A percentile compares a stretch with the other conserved stretches of the same genome.
phyloP scores from a whole-genome alignment of 1,140 invertebrate genomes.

The Venturia canescens region DNA sequence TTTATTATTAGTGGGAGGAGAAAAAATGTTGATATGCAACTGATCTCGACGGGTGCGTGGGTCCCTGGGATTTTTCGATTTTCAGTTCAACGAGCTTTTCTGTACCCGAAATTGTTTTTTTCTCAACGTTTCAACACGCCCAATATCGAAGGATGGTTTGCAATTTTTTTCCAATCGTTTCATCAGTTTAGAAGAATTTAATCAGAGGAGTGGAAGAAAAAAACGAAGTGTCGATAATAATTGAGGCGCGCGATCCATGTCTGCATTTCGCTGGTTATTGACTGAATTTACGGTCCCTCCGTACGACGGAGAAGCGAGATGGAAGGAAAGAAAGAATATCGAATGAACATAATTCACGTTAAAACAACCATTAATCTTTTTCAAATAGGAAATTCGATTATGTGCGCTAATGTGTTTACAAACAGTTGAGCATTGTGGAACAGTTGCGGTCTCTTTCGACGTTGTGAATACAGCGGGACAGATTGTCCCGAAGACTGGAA shows the following conservation, averaged over 20 bases:
- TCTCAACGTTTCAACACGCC: too few relatives aligned
- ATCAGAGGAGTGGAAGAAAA: neutral
- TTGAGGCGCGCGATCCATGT: neutral
- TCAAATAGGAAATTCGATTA: constrained; percentile 34
- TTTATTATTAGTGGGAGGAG: neutral
- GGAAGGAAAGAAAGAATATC: neutral
- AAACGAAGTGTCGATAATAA: neutral
- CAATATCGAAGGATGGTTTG: too few relatives aligned
- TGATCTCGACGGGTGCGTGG: neutral
- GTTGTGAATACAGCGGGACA: neutral
- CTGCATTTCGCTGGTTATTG: neutral
- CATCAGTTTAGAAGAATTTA: too few relatives aligned
- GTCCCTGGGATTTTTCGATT: too few relatives aligned
- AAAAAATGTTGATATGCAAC: neutral
- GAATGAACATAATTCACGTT: constrained; percentile 39
- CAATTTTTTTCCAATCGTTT: too few relatives aligned
- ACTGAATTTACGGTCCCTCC: neutral
- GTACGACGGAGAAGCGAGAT: neutral
- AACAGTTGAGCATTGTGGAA: constrained; percentile 31
- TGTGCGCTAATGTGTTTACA: constrained; percentile 43
- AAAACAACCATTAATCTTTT: constrained; percentile 39
- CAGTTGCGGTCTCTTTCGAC: neutral
- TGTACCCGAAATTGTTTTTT: too few relatives aligned
- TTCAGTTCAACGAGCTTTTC: too few relatives aligned
- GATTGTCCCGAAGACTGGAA: constrained; percentile 18